Base-by-base conservation (phyloP, 2,797 vertebrate species). In the Erpetoichthys calabaricus region DNA sequence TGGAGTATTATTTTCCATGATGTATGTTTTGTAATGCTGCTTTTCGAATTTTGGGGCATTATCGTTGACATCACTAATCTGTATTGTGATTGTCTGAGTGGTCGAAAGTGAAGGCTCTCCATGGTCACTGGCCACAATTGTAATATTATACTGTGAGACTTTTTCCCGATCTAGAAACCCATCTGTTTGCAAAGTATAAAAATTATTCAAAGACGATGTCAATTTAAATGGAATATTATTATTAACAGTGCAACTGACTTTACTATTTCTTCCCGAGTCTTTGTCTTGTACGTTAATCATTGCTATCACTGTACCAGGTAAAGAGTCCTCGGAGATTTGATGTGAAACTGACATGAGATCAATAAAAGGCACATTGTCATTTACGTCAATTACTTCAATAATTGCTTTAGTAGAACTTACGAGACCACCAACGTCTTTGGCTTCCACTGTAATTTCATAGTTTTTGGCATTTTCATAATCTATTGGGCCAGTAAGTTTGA, bases 231-330 rank as follows among this genome's bases (percentile, higher is more conserved):
- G 85, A 1, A 78, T 25, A 6, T 64, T 67, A 50, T 70, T 65
- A 5, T 76, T 72, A 51, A 88, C 64, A 44, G 54, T 56, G 60
- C 87, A 81, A 10, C 3, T 61, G 44, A 89, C 78, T 2, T 83
- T 60, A 42, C 85, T 84, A 0, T 89, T 90, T 63, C 75, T 73
- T 0, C 74, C 81, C 0, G 74, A 77, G 61, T 91, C 88, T 67
- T 69, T 77, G 65, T 90, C 88, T 8, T 80, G 72, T 4, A 84
- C 74, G 57, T 81, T 87, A 8, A 90, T 78, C 3, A 91, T 65
- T 7, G 80, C 87, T 8, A 87, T 71, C 3, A 81, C 75, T 0
- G 79, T 88, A 0, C 75, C 80, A n/a, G 56, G 63, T 6, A 51
- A 8, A 7, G 70, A 75, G 63, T 80, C 73, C 43, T 78, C 79